Conservation (phyloP, 2,113 vertebrate species). For the Proteles cristata region DNA sequence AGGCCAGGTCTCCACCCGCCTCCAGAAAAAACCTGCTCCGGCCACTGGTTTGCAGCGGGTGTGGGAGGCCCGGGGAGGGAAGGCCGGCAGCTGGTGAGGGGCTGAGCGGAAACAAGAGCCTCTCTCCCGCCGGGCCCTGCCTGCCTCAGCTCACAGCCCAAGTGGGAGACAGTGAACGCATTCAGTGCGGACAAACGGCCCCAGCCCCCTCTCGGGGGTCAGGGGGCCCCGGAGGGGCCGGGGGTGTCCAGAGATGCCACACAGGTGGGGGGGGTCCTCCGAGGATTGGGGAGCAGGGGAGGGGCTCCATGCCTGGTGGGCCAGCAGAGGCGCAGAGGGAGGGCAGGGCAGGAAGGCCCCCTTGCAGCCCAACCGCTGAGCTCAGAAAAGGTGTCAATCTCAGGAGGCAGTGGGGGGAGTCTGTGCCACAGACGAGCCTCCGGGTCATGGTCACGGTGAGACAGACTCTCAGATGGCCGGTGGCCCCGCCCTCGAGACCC, state of each 20-base stretch:
- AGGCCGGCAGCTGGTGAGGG: background rate
- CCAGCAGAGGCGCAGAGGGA: background rate
- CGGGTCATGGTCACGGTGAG: too few species aligned
- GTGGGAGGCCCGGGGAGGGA: background rate
- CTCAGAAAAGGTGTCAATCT: fast-evolving
- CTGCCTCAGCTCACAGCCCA: background rate
- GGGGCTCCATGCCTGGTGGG: background rate
- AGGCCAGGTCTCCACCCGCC: background rate
- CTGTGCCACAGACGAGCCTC: too few species aligned
- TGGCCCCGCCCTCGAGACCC: too few species aligned
- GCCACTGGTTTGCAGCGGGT: background rate
- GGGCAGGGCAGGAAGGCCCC: fast-evolving
- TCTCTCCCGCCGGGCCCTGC: background rate
- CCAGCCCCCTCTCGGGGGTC: background rate
- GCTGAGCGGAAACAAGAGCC: background rate
- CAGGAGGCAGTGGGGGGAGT: background rate
- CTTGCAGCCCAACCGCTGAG: background rate
- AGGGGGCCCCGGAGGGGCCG: fast-evolving
- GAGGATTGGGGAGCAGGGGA: background rate
- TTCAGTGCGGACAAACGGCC: background rate
- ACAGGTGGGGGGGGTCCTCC: background rate
- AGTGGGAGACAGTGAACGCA: background rate
- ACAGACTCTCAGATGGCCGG: too few species aligned
- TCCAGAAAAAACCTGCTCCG: background rate
- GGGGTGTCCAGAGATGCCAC: background rate